Evolutionary conservation across 2,888 invertebrate genomes (phyloP).

Genomic region (Lumbricus terrestris): DNA sequence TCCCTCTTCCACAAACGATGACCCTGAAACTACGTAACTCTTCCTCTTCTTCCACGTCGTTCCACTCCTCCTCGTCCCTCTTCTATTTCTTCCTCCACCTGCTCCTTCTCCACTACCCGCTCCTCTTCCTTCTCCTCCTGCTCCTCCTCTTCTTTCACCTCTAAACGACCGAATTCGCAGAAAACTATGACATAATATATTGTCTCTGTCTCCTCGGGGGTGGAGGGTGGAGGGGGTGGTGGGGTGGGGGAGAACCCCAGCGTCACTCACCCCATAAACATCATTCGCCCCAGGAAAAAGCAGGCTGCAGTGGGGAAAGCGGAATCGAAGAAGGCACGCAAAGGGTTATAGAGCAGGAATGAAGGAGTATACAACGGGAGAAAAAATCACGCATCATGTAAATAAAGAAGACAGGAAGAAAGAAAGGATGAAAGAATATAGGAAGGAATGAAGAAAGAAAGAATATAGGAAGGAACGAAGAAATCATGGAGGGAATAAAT

Average conservation of each 20-base stretch:
- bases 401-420: background rate
- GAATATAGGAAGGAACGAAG: too few relatives aligned
- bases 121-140: background rate
- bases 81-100: too few relatives aligned
- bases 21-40: background rate
- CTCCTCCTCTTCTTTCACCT: background rate
- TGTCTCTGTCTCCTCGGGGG: too few relatives aligned
- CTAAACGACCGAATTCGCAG: background rate
- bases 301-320: too few relatives aligned
- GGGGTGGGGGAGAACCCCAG: too few relatives aligned
- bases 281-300: background rate
- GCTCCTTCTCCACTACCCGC: background rate
- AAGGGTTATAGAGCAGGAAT: too few relatives aligned
- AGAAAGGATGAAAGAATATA: too few relatives aligned
- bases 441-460: too few relatives aligned
- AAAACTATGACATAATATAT: background rate
- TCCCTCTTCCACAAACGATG: background rate
- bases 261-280: background rate
- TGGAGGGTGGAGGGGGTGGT: too few relatives aligned
- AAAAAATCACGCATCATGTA: background rate
- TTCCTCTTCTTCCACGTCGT: background rate
- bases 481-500: too few relatives aligned
- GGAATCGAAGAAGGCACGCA: too few relatives aligned
- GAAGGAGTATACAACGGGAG: background rate
- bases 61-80: background rate